Base-by-base conservation (phyloP, 2,113 vertebrate genomes). In the Nibea coibor region DNA sequence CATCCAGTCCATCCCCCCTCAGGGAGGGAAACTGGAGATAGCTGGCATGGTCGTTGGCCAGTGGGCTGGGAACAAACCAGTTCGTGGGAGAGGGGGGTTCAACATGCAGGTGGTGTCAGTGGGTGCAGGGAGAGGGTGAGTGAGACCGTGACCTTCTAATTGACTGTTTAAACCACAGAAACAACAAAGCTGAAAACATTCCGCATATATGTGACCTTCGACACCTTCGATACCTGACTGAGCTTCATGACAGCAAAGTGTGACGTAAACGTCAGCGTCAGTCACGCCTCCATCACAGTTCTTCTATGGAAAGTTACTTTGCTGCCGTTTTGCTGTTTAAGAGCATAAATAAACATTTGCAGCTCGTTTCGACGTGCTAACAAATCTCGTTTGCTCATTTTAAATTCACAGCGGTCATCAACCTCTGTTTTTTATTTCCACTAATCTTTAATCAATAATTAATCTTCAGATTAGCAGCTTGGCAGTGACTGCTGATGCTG, bases 31-130 rank as follows among this genome's bases (percentile, higher is more conserved):
- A 89, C 89, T 98, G 91, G 96, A 98, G 90, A 98, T 98, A 22
- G 97, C 97, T 6, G 97, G 97, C 42, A 98, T 97, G 97, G 97
- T 97, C 28, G 97, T 97, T 20, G 97, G 97, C 65, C 97, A 97
- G 87, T 98, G 97, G 97, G 97, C 97, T 22, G 97, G 97, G 67
- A 97, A 96, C 93, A 96, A 96, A 88, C 95, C 96, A 10, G 81
- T 96, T 20, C 96, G 96, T 42, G 96, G 96, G 9, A 94, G 94
- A 90, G 97, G 96, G 48, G 96, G 96, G 19, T 97, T 97, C 89
- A 97, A 96, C 91, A 96, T 97, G 94, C 96, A 97, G 84, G 96
- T 98, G 84, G 97, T 98, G 84, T 97, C 97, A 16, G 96, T 97
- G 22, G 96, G 96, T 83, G 95, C 95, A 78, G 96, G 96, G 71